Conservation (phyloP, 1,140 invertebrate genomes). For the Theocolax elegans region DNA sequence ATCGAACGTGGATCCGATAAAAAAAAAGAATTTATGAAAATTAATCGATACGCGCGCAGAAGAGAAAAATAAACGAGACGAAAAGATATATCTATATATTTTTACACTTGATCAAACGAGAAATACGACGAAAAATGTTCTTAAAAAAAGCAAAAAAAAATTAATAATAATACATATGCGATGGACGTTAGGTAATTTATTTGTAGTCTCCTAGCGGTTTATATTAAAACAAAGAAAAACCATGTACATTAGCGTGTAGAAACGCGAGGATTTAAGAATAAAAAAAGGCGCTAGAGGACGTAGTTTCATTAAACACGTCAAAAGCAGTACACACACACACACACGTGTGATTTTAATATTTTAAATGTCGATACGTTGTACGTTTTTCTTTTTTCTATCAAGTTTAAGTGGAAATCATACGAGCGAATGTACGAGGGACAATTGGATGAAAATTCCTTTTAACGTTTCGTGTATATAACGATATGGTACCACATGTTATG, state of each 20-base stretch:
- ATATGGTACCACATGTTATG: no score
- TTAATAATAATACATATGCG: neutral
- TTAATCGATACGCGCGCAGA: no score
- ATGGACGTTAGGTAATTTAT: slow-evolving; percentile 47
- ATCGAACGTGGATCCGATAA: slow-evolving; percentile 7
- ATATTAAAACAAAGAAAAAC: slow-evolving; percentile 43
- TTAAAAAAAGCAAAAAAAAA: slow-evolving; percentile 38
- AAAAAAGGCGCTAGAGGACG: no score
- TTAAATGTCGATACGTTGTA: no score
- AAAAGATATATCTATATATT: slow-evolving; percentile 59
- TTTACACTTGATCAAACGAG: slow-evolving; percentile 57
- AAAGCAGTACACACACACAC: no score
- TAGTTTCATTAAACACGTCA: no score
- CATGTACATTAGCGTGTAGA: slow-evolving; percentile 50
- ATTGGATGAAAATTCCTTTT: neutral
- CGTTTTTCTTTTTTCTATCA: slow-evolving; percentile 1
- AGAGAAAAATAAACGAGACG: slow-evolving; percentile 44
- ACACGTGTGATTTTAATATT: no score
- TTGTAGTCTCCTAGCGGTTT: slow-evolving; percentile 46
- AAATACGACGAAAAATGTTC: slow-evolving; percentile 26
- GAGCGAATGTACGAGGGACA: neutral
- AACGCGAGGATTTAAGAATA: slow-evolving; percentile 55
- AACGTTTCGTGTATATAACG: neutral
- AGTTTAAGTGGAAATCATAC: neutral
- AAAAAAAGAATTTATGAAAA: slow-evolving; percentile 35